Base-by-base conservation (phyloP, 2,888 invertebrate species). In the Megalurothrips usitatus region DNA sequence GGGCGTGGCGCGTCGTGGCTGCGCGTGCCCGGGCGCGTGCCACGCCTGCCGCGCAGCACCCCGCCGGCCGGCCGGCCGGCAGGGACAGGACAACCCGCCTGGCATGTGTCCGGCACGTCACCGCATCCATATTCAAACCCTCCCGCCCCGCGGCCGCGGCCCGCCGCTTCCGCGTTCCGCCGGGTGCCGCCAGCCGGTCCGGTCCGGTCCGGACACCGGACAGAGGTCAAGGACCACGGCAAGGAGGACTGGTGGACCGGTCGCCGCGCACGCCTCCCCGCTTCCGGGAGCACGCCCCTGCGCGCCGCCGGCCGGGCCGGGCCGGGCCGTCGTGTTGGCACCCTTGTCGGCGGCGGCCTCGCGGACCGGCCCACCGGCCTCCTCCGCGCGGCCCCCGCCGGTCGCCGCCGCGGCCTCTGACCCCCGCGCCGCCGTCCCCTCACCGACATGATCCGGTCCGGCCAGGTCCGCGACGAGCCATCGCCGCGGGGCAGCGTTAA, bases 281-380 rank as follows among this genome's bases (percentile, higher is more conserved):
- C 58, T 58, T 58, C 58, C 58, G 58, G 58, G 58, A 58, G 58
- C 58, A n/a, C 14, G 58, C 58, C 58, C 58, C n/a, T 6, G 52
- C 52, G 9, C 17, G 52, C 58, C n/a, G 19, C 58, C 14, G 58
- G 14, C 58, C 58, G 1, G 52, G 12, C 52, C 52, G 14, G 52
- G 3, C 10, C 49, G 49, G 49, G 49, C 49, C 49, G 49, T 14
- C n/a, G 26, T 75, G 68, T 75, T 26, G 68, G 68, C 68, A 75
- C 68, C 68, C 68, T 12, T 75, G 68, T 75, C 68, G 23, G 14
- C 68, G 68, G 26, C 68, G 34, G 34, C 52, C 68, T 68, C 68
- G 14, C 10, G 17, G 63, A 63, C 68, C 68, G 4, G 23, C 8
- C 68, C n/a, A n/a, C n/a, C 17, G 52, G 17, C 52, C 52, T 52